Base-by-base conservation (phyloP, 2,888 invertebrate species). In the Thera britannica region DNA sequence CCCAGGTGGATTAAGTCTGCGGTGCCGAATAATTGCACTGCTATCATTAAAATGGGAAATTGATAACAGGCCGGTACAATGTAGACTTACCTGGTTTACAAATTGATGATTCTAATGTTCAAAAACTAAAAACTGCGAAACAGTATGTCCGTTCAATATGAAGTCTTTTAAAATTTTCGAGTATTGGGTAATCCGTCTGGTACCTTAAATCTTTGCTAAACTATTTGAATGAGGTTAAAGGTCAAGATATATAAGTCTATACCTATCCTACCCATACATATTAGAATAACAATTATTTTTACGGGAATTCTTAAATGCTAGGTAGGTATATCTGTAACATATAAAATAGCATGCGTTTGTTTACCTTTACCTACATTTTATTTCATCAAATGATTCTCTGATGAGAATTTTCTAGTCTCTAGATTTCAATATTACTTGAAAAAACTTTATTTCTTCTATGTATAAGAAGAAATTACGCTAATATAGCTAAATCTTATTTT, bases 191-290 rank as follows among this genome's bases (percentile, higher is more conserved):
- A 55, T 36, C n/a, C 36, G 55, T 55, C n/a, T n/a, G 55, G 36
- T 36, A 36, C 0, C 11, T 11, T 2, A 36, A 41, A 56, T 41
- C 6, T 55, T 60, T 49, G 51, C 36, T 38, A 12, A 9, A 46
- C 4, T 12, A 57, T 62, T 55, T 44, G 55, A 62, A 55, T 55
- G 12, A 34, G 54, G 44, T 62, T 8, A n/a, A 62, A 55, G 54
- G 54, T 62, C 62, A 62, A 62, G 54, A 55, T 62, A 62, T 12
- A 38, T 12, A 11, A 57, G 41, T 57, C 23, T 44, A 57, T 44
- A 44, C 57, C 23, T 57, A 56, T 23, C 56, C 9, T 38, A 54
- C 41, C 9, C 6, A 38, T 6, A 38, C 23, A 1, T 23, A 23
- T 1, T 46, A 56, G 34, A 56, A 41, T 23, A 57, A 57, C 57